phyloP scores from a whole-genome alignment of 2,888 invertebrate genomes.

The Synergus umbraculus region DNA sequence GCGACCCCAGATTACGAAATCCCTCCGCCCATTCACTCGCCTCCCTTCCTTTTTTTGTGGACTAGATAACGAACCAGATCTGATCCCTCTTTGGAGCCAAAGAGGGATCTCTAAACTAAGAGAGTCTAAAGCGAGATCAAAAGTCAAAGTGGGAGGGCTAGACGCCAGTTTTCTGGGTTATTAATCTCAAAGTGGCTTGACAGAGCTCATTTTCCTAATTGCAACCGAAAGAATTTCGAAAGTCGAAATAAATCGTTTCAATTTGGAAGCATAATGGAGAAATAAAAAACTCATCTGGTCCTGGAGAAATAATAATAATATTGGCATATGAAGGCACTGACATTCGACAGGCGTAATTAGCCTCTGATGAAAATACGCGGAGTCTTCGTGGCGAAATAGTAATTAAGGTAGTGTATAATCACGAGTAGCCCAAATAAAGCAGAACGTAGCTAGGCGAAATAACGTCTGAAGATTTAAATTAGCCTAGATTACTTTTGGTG shows the following conservation, averaged over 20 bases:
- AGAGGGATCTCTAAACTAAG: too few species aligned
- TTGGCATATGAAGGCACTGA: not conserved
- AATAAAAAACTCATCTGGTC: not conserved
- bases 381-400: slow-evolving; percentile 62
- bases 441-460: slow-evolving; percentile 58
- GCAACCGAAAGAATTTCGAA: not conserved
- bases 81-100: not conserved
- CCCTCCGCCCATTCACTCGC: slow-evolving; percentile 25
- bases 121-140: not conserved
- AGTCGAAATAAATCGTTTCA: not conserved
- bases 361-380: slow-evolving; percentile 64
- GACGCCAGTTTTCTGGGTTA: slow-evolving; percentile 7
- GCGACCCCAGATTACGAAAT: slow-evolving; percentile 30
- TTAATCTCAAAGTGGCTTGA: not conserved
- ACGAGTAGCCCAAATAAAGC: slow-evolving; percentile 57
- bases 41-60: slow-evolving; percentile 2
- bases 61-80: slow-evolving; percentile 39
- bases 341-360: slow-evolving; percentile 36
- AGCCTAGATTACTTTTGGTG: slow-evolving; percentile 65
- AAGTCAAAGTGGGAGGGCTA: not conserved
- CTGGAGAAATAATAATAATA: not conserved
- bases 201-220: not conserved
- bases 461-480: slow-evolving; percentile 70
- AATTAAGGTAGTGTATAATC: slow-evolving; percentile 70
- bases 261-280: not conserved